A percentile compares a stretch with the other conserved stretches of the same genome.
Conservation (phyloP, 2,797 vertebrate genomes). For the Ciconia nigra region DNA sequence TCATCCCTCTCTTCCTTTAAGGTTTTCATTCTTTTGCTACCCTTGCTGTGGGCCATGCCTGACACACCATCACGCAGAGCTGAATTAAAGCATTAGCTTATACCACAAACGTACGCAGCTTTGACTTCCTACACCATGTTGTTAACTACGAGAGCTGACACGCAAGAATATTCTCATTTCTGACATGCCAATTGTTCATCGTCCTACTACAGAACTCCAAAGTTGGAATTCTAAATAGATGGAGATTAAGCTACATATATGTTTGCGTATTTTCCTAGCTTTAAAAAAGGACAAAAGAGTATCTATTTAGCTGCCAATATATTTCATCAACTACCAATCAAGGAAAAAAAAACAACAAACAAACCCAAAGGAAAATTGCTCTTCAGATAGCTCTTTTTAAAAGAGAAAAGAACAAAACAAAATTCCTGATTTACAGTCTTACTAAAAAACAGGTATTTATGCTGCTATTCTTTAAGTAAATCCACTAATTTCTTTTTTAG, state of each 20-base stretch:
- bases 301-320: not conserved
- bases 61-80: not conserved
- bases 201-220: not conserved
- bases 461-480: not conserved
- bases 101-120: not conserved
- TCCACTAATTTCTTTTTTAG: not conserved
- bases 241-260: rapidly evolving
- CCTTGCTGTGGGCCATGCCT: not conserved
- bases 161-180: not conserved
- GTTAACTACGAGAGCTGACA: not conserved
- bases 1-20: not conserved
- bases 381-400: not conserved
- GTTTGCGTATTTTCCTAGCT: not conserved
- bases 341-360: not conserved
- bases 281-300: not conserved
- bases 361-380: not conserved
- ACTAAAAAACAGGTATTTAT: not conserved
- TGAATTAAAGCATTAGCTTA: not conserved
- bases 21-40: not conserved
- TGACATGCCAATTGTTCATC: not conserved
- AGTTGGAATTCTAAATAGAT: not conserved
- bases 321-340: not conserved
- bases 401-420: not conserved
- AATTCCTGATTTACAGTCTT: not conserved
- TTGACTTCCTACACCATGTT: not conserved